Evolutionary conservation across 2,797 vertebrate genomes (phyloP), one percentile per base, ranked within the genome.

Genomic region (Brotula barbata): DNA sequence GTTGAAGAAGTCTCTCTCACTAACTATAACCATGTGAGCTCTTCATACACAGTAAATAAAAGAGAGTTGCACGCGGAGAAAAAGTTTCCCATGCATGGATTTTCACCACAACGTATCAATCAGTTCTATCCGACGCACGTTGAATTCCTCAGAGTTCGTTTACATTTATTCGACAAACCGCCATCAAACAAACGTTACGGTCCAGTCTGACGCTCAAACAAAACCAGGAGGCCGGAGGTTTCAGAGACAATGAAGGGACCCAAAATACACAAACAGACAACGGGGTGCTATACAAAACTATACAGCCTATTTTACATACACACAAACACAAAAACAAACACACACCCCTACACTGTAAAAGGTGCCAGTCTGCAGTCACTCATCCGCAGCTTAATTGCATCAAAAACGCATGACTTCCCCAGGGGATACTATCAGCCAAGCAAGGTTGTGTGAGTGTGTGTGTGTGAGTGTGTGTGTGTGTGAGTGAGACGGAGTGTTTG

Each of bases 1-100:
- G 42, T 53, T 74, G 47, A 36, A 57, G 33, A 74, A 43, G 55
- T 44, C 42, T 50, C 52, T 57, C 51, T 67, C 21, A 11, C 68
- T 82, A 85, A 85, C 61, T 60, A 71, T 67, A 77, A 77, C 71
- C 79, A 85, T 83, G 84, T 82, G 77, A 81, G 75, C 47, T 55
- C 9, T 80, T 72, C 64, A 71, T 65, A 75, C 75, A 82, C 77
- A 73, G 42, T 0, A 50, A 77, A 59, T 63, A 48, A 74, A 71
- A 72, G 70, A 37, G 23, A 63, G 21, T 19, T 75, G 51, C 71
- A 46, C 64, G 16, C 48, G 55, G 44, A 71, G 54, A 71, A 73
- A 25, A 74, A 43, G 64, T 73, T 85, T 87, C 82, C 77, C 79
- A 85, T 77, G 77, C 52, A 78, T 43, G 39, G 11, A 44, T 64